Percentiles rank a stretch among this genome's conserved stretches.
phyloP scores from a whole-genome alignment of 2,113 vertebrate genomes.

The Vulpes lagopus region DNA sequence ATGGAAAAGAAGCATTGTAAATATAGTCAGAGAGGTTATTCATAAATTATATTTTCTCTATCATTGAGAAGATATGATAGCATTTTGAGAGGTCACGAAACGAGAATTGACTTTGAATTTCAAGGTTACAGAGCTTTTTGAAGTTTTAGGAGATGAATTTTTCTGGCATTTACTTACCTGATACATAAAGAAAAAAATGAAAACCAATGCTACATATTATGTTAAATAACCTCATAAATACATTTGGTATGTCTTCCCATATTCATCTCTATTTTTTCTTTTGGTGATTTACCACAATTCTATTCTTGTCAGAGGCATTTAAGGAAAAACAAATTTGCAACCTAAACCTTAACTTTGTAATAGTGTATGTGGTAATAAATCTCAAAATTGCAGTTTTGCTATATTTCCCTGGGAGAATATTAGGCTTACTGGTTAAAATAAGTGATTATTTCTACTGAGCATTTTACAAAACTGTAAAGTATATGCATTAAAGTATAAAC shows the following conservation, averaged over 20 bases:
- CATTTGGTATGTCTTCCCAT: neutral
- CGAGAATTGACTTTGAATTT: neutral
- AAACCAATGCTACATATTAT: neutral
- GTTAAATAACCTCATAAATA: neutral
- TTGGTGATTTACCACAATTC: slow-evolving; percentile 12
- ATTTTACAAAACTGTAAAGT: neutral
- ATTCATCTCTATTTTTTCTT: neutral
- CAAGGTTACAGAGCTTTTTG: neutral
- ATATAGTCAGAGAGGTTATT: neutral
- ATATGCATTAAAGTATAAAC: neutral
- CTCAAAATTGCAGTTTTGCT: neutral
- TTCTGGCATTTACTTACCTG: neutral
- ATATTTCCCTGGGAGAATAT: neutral
- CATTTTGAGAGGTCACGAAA: neutral
- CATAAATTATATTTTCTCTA: neutral
- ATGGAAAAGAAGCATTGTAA: neutral
- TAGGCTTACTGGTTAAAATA: neutral
- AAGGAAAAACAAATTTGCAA: neutral
- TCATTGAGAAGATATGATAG: neutral
- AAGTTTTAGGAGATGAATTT: neutral
- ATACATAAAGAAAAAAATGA: neutral
- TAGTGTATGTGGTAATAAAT: neutral
- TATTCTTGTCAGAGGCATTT: neutral
- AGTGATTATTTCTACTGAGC: neutral
- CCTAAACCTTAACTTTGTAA: neutral